Evolutionary conservation across 2,888 invertebrate species (phyloP).

Genomic region (Fragum sueziense): DNA sequence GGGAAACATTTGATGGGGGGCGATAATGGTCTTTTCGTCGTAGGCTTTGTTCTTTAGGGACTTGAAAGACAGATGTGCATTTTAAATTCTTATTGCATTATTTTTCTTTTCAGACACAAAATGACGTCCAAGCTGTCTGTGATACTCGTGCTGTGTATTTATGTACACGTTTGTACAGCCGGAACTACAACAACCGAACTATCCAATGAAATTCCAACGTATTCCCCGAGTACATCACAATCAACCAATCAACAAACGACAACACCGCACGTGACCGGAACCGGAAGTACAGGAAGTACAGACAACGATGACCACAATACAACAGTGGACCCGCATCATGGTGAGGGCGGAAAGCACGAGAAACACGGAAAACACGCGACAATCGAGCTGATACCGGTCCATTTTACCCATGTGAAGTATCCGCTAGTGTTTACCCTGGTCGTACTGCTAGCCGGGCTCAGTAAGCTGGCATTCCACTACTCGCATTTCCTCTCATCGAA

Average conservation of each 20-base stretch:
- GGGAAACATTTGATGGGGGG: too few species aligned
- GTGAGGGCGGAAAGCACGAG: background rate
- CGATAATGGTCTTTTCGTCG: too few species aligned
- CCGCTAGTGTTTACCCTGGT: constrained; percentile 52
- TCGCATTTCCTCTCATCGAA: constrained; percentile 74
- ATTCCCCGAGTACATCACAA: background rate
- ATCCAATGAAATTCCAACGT: constrained; percentile 12
- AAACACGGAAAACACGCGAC: background rate
- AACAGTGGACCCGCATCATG: background rate
- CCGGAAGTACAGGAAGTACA: background rate
- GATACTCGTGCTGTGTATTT: background rate
- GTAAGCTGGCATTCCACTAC: constrained; percentile 51
- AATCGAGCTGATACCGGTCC: constrained; percentile 35
- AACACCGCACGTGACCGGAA: background rate
- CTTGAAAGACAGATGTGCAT: too few species aligned
- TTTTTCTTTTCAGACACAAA: background rate
- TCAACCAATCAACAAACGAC: background rate
- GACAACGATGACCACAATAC: background rate
- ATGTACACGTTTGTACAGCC: background rate
- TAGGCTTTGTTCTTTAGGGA: too few species aligned
- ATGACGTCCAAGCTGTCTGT: constrained; percentile 17
- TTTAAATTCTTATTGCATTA: too few species aligned
- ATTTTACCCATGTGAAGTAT: constrained; percentile 48
- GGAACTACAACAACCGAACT: constrained; percentile 2
- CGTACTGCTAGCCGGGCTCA: constrained; percentile 44